These are phyloP conservation scores for Acleris laterana DNA, from an alignment of 2,888 invertebrate species.

Conservation along the genomic window DNA sequence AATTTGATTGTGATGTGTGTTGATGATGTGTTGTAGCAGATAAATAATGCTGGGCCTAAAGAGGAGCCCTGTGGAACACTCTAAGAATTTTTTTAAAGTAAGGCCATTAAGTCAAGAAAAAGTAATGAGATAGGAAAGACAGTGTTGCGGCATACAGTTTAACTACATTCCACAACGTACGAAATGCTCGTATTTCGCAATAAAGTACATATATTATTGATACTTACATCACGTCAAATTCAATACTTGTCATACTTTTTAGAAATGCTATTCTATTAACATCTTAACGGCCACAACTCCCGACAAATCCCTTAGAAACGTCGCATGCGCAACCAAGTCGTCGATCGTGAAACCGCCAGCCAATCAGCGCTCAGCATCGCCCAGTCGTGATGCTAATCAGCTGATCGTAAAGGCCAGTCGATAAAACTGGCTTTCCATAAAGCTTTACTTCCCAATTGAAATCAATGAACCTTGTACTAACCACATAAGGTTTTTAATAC, in stretches of 20 bases:
- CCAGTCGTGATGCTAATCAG: slow-evolving; percentile 47
- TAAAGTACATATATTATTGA: no score
- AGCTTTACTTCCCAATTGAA: neutral
- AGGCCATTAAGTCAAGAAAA: no score
- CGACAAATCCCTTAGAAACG: slow-evolving; percentile 31
- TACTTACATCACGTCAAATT: no score
- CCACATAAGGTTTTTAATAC: neutral
- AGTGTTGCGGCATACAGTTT: no score
- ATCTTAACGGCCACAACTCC: neutral
- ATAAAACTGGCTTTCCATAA: slow-evolving; percentile 26
- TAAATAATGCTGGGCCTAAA: no score
- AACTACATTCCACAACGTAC: no score
- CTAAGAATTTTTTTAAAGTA: no score
- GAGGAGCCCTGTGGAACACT: no score
- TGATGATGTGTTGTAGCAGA: no score
- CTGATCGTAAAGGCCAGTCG: slow-evolving; percentile 43
- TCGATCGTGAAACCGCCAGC: slow-evolving; percentile 52
- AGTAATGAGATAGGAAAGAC: no score
- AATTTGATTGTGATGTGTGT: no score
- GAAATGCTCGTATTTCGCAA: no score
- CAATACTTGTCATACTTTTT: neutral
- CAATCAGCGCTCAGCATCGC: slow-evolving; percentile 48
- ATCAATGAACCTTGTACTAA: neutral
- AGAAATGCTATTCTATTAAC: neutral
- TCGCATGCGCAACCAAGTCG: slow-evolving; percentile 60